Percentiles rank a stretch among this genome's conserved stretches.
These are phyloP conservation scores for Meandrina meandrites DNA, from an alignment of 92 coral and sea anemone genomes.

Conservation along the genomic window DNA sequence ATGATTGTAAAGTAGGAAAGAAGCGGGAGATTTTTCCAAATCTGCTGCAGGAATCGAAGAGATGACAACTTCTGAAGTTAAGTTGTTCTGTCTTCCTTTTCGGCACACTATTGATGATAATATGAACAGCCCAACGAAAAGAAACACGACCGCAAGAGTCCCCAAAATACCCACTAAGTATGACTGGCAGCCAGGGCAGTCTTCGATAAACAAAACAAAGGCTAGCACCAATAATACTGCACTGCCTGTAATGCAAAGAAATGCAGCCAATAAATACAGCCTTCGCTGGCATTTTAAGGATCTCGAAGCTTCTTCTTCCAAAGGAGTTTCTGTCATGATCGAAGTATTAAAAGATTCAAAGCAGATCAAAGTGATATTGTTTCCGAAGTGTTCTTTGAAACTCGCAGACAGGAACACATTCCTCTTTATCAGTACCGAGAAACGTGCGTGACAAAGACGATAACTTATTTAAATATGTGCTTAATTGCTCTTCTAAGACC, in stretches of 20 bases:
- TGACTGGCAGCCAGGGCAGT: not conserved
- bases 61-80: slow-evolving; percentile 50
- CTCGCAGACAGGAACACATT: not conserved
- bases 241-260: not conserved
- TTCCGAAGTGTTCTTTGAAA: not conserved
- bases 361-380: not conserved
- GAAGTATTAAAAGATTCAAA: not conserved
- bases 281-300: not conserved
- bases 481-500: not conserved
- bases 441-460: not conserved
- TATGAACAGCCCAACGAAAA: not conserved
- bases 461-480: too few relatives aligned
- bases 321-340: not conserved
- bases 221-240: not conserved
- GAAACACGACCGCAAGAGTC: not conserved
- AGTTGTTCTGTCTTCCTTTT: not conserved
- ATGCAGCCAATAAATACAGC: not conserved
- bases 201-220: not conserved
- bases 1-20: slow-evolving; percentile 5
- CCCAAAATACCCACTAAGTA: not conserved
- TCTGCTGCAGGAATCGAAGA: slow-evolving; percentile 64
- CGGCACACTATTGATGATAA: not conserved
- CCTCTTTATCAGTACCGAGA: not conserved
- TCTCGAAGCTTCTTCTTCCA: not conserved
- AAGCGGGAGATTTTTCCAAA: slow-evolving; percentile 65